A percentile compares a stretch with the other conserved stretches of the same genome.
Evolutionary conservation across 2,888 invertebrate genomes (phyloP).

Genomic region (Andrena praecox): DNA sequence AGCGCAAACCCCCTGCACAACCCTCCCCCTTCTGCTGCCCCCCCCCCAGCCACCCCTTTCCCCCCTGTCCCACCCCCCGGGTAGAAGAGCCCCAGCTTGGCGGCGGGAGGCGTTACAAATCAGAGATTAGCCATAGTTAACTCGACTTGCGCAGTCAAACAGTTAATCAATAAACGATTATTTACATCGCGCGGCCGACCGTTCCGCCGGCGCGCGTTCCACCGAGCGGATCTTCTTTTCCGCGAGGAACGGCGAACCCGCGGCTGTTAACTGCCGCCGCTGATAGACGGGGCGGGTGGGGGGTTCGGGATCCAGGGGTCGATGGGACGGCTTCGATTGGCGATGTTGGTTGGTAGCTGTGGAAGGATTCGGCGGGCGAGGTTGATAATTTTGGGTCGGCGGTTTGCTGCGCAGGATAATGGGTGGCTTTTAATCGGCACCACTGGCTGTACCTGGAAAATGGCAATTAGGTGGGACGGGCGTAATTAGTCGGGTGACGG

Average conservation of each 20-base stretch:
- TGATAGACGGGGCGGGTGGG: conserved; percentile 38
- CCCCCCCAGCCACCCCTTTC: not conserved
- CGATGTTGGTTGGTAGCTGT: not conserved
- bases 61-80: not conserved
- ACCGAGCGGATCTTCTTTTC: conserved; percentile 52
- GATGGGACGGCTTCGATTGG: not conserved
- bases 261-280: conserved; percentile 44
- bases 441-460: not conserved
- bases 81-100: conserved; percentile 68
- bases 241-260: conserved; percentile 59
- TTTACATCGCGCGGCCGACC: conserved; percentile 78
- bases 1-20: conserved; percentile 56
- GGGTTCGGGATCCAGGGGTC: not conserved
- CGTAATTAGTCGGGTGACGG: too few relatives aligned
- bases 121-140: conserved; percentile 85
- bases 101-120: conserved; percentile 82
- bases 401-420: not conserved
- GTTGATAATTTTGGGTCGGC: not conserved
- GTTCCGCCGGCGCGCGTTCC: conserved; percentile 42
- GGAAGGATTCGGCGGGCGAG: not conserved
- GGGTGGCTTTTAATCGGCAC: not conserved
- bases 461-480: not conserved
- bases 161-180: conserved; percentile 85
- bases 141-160: conserved; percentile 85
- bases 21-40: conserved; percentile 13